Evolutionary conservation across 2,113 vertebrate genomes (phyloP).

Genomic region (Falcunculus frontatus): DNA sequence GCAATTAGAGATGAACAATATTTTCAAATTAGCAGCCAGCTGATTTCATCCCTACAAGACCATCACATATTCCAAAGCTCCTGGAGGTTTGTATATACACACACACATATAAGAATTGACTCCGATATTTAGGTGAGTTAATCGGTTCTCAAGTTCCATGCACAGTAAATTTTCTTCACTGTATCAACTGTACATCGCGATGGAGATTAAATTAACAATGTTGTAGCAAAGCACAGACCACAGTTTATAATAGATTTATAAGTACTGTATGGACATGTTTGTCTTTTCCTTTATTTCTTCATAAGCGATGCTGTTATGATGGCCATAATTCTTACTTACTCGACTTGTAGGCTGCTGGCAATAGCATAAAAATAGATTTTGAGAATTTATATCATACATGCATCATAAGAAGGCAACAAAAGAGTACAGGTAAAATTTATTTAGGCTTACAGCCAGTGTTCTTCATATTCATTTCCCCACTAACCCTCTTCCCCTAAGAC

Average conservation of each 20-base stretch:
- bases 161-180: constrained; percentile 19
- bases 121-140: not conserved
- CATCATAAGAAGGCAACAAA: constrained; percentile 63
- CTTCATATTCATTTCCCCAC: constrained; percentile 34
- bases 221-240: not conserved
- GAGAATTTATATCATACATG: constrained; percentile 76
- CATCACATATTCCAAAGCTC: not conserved
- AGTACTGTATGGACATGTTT: constrained; percentile 64
- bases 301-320: constrained; percentile 71
- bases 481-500: not conserved
- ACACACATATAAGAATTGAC: not conserved
- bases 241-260: constrained; percentile 71
- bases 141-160: not conserved
- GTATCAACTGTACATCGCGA: not conserved
- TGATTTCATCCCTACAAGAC: not conserved
- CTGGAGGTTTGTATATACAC: not conserved
- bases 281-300: constrained; percentile 64
- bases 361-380: constrained; percentile 75
- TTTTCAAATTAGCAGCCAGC: not conserved
- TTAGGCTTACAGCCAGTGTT: constrained; percentile 4
- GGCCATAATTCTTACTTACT: constrained; percentile 76
- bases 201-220: constrained; percentile 36
- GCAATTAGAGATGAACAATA: not conserved
- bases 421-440: constrained; percentile 67
- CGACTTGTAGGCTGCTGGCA: constrained; percentile 71